Conservation (phyloP, 2,888 invertebrate genomes). For the Platycheirus albimanus region DNA sequence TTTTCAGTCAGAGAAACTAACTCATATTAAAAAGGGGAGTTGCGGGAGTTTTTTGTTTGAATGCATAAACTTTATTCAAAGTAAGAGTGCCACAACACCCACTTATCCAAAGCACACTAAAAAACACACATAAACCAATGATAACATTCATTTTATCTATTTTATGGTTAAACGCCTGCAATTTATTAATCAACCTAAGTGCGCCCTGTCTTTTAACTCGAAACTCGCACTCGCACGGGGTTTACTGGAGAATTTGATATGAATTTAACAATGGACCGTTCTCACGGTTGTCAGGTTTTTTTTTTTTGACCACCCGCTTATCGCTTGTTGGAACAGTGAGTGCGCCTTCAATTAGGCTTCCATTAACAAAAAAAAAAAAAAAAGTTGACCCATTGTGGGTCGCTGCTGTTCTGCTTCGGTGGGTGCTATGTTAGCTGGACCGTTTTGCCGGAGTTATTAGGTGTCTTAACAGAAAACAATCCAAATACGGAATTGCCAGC, state of each 20-base stretch:
- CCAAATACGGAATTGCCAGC: constrained; percentile 62
- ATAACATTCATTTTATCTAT: constrained; percentile 56
- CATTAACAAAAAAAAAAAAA: constrained; percentile 21
- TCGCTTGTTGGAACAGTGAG: constrained; percentile 27
- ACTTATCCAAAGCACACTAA: constrained; percentile 16
- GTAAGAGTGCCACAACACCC: constrained; percentile 24
- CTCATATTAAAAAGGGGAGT: not conserved
- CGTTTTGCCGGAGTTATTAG: constrained; percentile 1
- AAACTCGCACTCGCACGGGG: not conserved
- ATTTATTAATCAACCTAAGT: constrained; percentile 55
- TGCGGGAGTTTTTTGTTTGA: constrained; percentile 17
- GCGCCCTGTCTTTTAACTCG: constrained; percentile 4
- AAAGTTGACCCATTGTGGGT: constrained; percentile 58
- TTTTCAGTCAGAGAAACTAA: constrained; percentile 15
- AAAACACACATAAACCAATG: constrained; percentile 23
- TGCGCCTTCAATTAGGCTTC: constrained; percentile 63
- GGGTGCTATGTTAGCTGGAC: not conserved
- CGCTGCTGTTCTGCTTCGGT: not conserved
- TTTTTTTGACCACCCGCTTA: constrained; percentile 33
- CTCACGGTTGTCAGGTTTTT: constrained; percentile 71
- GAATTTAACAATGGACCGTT: constrained; percentile 39
- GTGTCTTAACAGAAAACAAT: constrained; percentile 8
- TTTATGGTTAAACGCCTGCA: constrained; percentile 53
- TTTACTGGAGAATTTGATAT: not conserved
- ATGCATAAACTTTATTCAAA: constrained; percentile 18